Evolutionary conservation across 1,140 invertebrate genomes (phyloP), one percentile per base, ranked within the genome.

Genomic region (Marisa cornuarietis): DNA sequence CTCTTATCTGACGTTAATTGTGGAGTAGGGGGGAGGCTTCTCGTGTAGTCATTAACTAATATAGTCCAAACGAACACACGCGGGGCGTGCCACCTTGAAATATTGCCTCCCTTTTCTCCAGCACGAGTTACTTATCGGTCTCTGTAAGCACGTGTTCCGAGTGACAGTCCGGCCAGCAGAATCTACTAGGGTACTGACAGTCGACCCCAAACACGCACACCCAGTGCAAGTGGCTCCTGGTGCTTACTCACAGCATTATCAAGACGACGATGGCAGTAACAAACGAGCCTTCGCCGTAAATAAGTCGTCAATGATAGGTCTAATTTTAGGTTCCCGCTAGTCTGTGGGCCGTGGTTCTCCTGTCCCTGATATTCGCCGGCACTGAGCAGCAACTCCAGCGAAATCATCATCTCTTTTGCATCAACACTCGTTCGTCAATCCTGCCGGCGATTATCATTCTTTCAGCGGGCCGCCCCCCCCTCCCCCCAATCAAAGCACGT

Each of bases 1-100:
- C 42, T 73, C 71, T 73, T 54, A 73, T 73, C 71, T 73, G 71
- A 54, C 71, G 24, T 73, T 54, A 54, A 52, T 22, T 58, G 16
- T 58, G 16, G 54, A 58, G 11, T 42, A 42, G 31, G 31, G 54
- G 11, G 2, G 3, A 14, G 52, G 54, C 54, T 18, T 6, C 54
- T 68, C 65, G 9, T 13, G 11, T 68, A n/a, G 65, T n/a, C n/a
- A 24, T 31, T 68, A 31, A 22, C 65, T 31, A n/a, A 11, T 24
- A 31, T 24, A 10, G 24, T 20, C 26, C 69, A 11, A n/a, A 22
- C 31, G 20, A 71, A 26, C 3, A 31, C 31, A 11, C 69, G 31
- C 24, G 24, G 6, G 49, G 18, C 0, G 11, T 42, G 26, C 10
- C 6, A 22, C 10, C 24, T 16, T 71, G 69, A 71, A 71, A 22